Evolutionary conservation across 2,797 vertebrate genomes (phyloP).

Genomic region (Threskiornis aethiopicus): DNA sequence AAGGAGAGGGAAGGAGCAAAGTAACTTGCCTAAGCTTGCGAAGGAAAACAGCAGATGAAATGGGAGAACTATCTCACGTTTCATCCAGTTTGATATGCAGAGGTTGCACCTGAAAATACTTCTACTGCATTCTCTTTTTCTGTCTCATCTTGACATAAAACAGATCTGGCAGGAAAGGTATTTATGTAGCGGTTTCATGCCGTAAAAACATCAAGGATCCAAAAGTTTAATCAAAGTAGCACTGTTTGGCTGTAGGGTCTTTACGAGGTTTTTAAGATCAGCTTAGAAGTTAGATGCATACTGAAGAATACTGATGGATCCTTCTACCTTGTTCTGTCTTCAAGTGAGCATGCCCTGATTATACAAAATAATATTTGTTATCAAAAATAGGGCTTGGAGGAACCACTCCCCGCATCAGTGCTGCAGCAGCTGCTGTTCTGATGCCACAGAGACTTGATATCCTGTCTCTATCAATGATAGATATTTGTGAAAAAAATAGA

Average conservation of each 20-base stretch:
- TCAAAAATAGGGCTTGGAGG: not conserved
- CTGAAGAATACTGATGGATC: not conserved
- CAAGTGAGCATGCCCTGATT: not conserved
- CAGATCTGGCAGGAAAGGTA: not conserved
- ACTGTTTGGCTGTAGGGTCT: not conserved
- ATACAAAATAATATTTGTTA: not conserved
- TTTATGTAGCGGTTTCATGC: not conserved
- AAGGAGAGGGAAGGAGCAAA: not conserved
- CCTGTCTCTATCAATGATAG: not conserved
- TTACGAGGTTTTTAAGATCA: not conserved
- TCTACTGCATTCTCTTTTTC: not conserved
- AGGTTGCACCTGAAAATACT: slow-evolving; percentile 6
- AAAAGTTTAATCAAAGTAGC: not conserved
- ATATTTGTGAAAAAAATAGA: not conserved
- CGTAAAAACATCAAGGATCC: not conserved
- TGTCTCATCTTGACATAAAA: not conserved
- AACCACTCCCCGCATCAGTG: not conserved
- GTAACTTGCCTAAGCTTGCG: not conserved
- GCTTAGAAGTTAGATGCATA: not conserved
- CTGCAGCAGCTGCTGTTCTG: not conserved
- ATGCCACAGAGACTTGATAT: not conserved
- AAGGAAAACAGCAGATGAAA: not conserved
- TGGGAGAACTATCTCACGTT: not conserved
- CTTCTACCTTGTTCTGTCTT: not conserved
- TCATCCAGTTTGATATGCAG: not conserved